These are phyloP conservation scores for Tetrao urogallus DNA, from an alignment of 2,113 vertebrate genomes.

Conservation along the genomic window DNA sequence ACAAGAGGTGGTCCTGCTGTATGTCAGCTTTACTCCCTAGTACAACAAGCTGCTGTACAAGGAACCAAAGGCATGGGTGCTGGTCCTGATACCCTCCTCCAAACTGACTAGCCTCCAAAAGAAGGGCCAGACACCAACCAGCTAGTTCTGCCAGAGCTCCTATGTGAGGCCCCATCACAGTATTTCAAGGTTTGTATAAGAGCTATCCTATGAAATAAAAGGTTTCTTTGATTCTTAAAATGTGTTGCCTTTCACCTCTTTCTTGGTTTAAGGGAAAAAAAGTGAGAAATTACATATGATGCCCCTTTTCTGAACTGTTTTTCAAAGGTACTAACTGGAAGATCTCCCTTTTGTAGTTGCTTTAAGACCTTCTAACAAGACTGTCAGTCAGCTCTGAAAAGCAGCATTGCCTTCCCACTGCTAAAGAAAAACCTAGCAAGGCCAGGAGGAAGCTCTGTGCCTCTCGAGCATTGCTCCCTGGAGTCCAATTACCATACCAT, in stretches of 20 bases:
- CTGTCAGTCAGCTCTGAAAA: conserved; percentile 49
- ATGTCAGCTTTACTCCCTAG: not conserved
- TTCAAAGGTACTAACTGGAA: conserved; percentile 18
- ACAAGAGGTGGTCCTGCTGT: not conserved
- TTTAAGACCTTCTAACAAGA: conserved; percentile 7
- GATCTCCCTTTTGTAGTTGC: conserved; percentile 12
- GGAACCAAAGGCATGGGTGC: not conserved
- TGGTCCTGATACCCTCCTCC: not conserved
- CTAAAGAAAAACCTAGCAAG: conserved; percentile 40
- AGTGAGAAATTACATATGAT: not conserved
- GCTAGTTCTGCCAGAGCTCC: not conserved
- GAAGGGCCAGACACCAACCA: not conserved
- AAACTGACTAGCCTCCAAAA: not conserved
- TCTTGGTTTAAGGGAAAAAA: not conserved
- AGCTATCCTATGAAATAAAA: not conserved
- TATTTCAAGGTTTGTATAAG: not conserved
- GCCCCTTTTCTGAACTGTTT: not conserved
- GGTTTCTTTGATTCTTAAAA: not conserved
- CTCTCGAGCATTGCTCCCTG: not conserved
- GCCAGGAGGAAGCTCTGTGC: conserved; percentile 17
- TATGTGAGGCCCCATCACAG: not conserved
- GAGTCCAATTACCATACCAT: conserved; percentile 54
- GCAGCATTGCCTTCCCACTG: not conserved
- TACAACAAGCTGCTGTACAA: not conserved
- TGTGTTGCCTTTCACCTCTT: not conserved